Percentiles rank a stretch among this genome's conserved stretches.
These are phyloP conservation scores for Crypturellus tataupa DNA, from an alignment of 2,797 vertebrate species.

Conservation along the genomic window DNA sequence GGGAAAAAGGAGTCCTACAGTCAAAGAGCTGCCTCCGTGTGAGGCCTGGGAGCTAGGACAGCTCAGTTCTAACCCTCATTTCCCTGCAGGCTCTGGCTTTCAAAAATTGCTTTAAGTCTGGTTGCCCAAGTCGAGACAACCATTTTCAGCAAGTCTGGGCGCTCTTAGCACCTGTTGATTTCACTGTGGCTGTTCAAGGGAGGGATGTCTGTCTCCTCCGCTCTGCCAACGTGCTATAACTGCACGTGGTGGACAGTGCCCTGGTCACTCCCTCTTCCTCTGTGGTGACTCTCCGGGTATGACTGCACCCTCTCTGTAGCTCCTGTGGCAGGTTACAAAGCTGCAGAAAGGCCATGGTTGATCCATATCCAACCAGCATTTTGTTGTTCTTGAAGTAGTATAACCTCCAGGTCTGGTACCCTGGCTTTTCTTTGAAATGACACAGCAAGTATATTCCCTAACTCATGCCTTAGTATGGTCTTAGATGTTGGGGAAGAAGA, in stretches of 20 bases:
- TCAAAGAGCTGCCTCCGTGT: constrained; percentile 41
- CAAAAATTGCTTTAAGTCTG: constrained; percentile 38
- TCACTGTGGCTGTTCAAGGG: neutral
- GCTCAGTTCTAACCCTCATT: neutral
- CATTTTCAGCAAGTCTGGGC: constrained; percentile 39
- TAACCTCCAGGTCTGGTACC: neutral
- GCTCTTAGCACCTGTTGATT: constrained; percentile 43
- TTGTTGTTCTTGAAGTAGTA: neutral
- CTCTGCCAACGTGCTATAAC: neutral
- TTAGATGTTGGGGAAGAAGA: neutral
- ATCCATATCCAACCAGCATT: neutral
- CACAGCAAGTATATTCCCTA: neutral
- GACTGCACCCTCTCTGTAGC: neutral
- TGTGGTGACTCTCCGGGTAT: neutral
- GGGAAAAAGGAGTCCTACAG: neutral
- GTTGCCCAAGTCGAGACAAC: constrained; percentile 25
- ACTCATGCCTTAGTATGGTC: neutral
- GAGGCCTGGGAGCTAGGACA: constrained; percentile 34
- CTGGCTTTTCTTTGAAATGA: neutral
- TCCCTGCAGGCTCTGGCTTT: neutral
- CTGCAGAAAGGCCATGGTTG: neutral
- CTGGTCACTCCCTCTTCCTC: neutral
- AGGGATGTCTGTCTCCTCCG: constrained; percentile 5
- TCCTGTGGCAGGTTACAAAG: neutral
- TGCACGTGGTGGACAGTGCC: neutral